These are phyloP conservation scores for Erpornis zantholeuca DNA, from an alignment of 2,113 vertebrate species.

Conservation along the genomic window DNA sequence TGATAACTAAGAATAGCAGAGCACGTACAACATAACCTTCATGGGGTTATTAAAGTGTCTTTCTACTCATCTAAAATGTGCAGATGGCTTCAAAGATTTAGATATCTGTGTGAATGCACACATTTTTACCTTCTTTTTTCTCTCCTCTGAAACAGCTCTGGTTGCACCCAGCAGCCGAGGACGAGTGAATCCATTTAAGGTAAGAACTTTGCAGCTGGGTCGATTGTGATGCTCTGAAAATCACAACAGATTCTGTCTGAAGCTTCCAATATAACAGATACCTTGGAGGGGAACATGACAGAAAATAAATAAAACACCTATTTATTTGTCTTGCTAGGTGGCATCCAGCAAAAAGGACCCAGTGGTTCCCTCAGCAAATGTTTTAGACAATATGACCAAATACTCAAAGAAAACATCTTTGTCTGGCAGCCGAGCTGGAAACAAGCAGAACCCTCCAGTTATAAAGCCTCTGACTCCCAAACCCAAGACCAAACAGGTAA, in stretches of 20 bases:
- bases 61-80: background rate
- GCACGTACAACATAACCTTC: background rate
- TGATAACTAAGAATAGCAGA: background rate
- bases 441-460: conserved; percentile 73
- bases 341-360: conserved; percentile 72
- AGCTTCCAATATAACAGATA: background rate
- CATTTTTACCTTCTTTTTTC: background rate
- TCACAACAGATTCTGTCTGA: background rate
- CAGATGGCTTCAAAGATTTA: background rate
- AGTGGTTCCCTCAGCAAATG: conserved; percentile 67
- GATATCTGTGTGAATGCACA: no score
- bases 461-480: conserved; percentile 89
- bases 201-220: conserved; percentile 62
- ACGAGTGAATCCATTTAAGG: conserved; percentile 95
- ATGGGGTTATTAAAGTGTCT: background rate
- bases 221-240: background rate
- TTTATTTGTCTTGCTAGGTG: conserved; percentile 74
- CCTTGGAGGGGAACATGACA: background rate
- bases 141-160: conserved; percentile 51
- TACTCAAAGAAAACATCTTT: conserved; percentile 73
- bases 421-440: conserved; percentile 50
- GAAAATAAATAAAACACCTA: background rate
- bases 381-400: conserved; percentile 87
- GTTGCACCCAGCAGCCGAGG: conserved; percentile 70
- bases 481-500: conserved; percentile 86